Percentiles rank a stretch among this genome's conserved stretches.
phyloP scores from a whole-genome alignment of 2,113 vertebrate genomes.

The Gobius niger region DNA sequence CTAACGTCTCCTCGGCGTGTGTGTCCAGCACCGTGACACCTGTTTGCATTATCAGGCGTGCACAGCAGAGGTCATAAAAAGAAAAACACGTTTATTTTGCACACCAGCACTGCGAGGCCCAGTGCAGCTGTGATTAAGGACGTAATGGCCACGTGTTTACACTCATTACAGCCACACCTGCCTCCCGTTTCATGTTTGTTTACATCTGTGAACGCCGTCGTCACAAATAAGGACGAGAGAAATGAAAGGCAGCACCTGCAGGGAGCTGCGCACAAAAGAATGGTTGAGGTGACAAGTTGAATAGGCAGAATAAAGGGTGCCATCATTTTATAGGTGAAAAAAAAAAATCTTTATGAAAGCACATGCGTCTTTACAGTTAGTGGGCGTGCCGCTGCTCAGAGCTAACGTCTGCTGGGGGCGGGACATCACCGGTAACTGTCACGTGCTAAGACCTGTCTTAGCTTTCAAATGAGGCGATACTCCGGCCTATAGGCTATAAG shows the following conservation, averaged over 20 bases:
- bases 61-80: constrained; percentile 6
- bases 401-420: too few relatives aligned
- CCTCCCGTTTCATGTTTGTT: neutral
- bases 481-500: too few relatives aligned
- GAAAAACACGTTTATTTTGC: neutral
- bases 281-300: neutral
- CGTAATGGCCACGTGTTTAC: neutral
- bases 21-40: neutral
- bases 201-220: neutral
- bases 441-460: too few relatives aligned
- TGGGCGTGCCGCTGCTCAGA: too few relatives aligned
- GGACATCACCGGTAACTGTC: too few relatives aligned
- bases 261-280: neutral
- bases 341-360: too few relatives aligned
- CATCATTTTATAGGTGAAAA: too few relatives aligned
- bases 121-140: constrained; percentile 2
- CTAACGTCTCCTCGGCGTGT: neutral
- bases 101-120: neutral
- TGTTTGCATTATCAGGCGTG: neutral
- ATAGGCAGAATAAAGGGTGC: neutral
- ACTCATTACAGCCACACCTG: neutral
- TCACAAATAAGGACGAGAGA: neutral
- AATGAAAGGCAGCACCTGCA: neutral
- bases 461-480: too few relatives aligned
- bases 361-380: too few relatives aligned